Base-by-base conservation (phyloP, 2,888 invertebrate genomes). In the Ligdia adustata region DNA sequence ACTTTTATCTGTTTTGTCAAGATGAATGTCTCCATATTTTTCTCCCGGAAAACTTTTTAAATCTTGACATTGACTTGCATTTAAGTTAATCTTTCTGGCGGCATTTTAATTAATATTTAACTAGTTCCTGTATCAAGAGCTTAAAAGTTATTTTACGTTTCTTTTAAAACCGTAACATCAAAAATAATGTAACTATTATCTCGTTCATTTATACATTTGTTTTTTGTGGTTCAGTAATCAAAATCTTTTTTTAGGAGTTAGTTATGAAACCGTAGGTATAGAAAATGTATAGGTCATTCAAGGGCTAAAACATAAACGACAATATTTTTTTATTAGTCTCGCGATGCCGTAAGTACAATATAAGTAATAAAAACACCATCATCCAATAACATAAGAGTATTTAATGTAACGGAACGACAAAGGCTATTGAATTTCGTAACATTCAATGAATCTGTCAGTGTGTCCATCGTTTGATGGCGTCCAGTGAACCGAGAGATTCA, bases 61-160 rank as follows among this genome's bases (percentile, higher is more conserved):
- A 37, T 43, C 43, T 43, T 16, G 28, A 43, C 43, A 34, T 15
- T 29, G 34, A 29, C 24, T 26, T 26, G 28, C n/a, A 24, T 29
- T 43, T 16, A 37, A 31, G 4, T 37, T 39, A 28, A 46, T 46
- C 33, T 39, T 15, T 31, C 28, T n/a, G 39, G 33, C 45, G 39
- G 33, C 45, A 34, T 33, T 46, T n/a, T n/a, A n/a, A n/a, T n/a
- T n/a, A n/a, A n/a, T 39, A 46, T 22, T 39, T 18, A 46, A 39
- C 20, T 28, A 39, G 33, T 46, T 34, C 9, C 14, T 26, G 1
- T 14, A 26, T 37, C 24, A 26, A 26, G 6, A n/a, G 16, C 14
- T 44, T n/a, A 29, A 34, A 22, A 29, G 14, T 35, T 20, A n/a
- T n/a, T n/a, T n/a, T n/a, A n/a, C 3, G 18, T 13, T 9, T 14